Evolutionary conservation across 1,140 invertebrate genomes (phyloP), one percentile per base, ranked within the genome.

Genomic region (Sarcophaga bullata): DNA sequence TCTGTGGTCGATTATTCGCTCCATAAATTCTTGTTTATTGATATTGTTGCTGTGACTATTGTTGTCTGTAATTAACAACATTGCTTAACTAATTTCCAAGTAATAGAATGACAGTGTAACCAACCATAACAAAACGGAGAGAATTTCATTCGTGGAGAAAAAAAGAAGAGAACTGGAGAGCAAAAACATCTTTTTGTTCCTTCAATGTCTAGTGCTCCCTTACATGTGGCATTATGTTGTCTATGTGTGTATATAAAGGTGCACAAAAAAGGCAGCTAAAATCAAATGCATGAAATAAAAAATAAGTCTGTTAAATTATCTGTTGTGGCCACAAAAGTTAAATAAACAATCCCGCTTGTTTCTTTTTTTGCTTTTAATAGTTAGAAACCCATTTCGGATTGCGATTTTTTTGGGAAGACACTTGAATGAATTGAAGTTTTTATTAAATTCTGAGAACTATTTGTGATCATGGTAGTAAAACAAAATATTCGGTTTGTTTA

Each of bases 31-130:
- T 68, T 8, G 62, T 68, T 19, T 8, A 10, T 68, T 7, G 54
- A n/a, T 58, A n/a, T 58, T 58, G 13, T n/a, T n/a, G 25, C 25
- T 37, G 25, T 37, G 25, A 4, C 25, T 37, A 4, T 15, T 68
- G 62, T 68, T 68, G 62, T 17, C 17, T 3, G 62, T 25, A 68
- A 68, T 68, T 68, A 68, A 68, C 62, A 68, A 68, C 62, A 68
- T 68, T 68, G 62, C 19, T 25, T 68, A 68, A 68, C 62, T 68
- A 68, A 68, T 68, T 68, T 68, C 62, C 62, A 68, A 68, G 62
- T 17, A 19, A 19, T 68, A 25, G 62, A 68, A 68, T 6, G 25
- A 68, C 54, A 58, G n/a, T 68, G 62, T 8, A 68, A 68, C 62
- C 62, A 68, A 68, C n/a, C 62, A 19, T 68, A 68, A 68, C 62